These are phyloP conservation scores for Pantala flavescens DNA, from an alignment of 1,140 invertebrate species.

Conservation along the genomic window DNA sequence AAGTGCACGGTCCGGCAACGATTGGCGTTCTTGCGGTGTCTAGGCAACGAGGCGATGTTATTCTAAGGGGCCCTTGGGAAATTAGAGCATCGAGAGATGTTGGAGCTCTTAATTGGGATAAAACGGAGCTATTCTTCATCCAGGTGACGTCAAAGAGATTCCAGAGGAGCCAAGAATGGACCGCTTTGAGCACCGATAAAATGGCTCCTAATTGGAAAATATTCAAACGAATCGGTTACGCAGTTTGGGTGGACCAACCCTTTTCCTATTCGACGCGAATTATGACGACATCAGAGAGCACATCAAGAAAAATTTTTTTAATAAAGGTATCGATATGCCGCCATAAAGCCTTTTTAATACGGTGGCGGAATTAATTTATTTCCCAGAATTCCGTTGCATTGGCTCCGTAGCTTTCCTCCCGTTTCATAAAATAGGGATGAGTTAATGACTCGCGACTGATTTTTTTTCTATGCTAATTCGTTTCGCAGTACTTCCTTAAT, in stretches of 20 bases:
- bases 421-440: too few relatives aligned
- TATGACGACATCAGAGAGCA: too few relatives aligned
- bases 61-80: neutral
- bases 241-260: neutral
- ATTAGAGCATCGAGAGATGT: neutral
- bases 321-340: neutral
- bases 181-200: neutral
- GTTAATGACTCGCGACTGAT: too few relatives aligned
- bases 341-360: neutral
- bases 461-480: too few relatives aligned
- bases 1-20: too few relatives aligned
- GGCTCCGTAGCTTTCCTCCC: neutral
- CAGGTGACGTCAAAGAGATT: neutral
- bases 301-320: too few relatives aligned
- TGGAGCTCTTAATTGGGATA: slow-evolving; percentile 1
- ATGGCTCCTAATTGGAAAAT: neutral
- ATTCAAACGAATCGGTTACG: neutral
- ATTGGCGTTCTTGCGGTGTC: too few relatives aligned
- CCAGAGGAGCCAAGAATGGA: neutral
- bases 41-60: too few relatives aligned
- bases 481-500: too few relatives aligned
- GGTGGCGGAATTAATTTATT: neutral
- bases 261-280: too few relatives aligned
- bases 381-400: neutral
- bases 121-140: slow-evolving; percentile 5